Conservation (phyloP, 2,113 vertebrate genomes). For the Barbus barbus region DNA sequence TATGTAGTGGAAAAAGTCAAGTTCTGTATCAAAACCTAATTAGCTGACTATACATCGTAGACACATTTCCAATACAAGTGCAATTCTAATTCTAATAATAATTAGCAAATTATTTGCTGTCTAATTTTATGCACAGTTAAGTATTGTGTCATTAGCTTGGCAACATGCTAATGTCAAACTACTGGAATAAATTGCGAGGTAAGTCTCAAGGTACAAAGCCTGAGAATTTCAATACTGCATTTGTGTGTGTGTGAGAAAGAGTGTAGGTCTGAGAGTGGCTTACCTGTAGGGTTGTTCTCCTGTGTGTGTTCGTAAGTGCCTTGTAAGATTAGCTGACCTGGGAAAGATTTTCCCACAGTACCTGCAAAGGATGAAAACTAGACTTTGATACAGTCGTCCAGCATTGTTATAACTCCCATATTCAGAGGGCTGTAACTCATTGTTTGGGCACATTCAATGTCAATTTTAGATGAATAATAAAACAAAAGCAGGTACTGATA, state of each 20-base stretch:
- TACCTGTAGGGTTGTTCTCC: constrained; percentile 99
- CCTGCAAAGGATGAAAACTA: constrained; percentile 69
- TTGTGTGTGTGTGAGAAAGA: background rate
- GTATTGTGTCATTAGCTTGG: background rate
- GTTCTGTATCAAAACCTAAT: background rate
- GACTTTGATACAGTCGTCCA: background rate
- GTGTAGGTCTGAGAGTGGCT: constrained; percentile 30
- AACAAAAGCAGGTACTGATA: background rate
- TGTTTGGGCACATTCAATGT: background rate
- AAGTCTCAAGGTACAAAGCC: background rate
- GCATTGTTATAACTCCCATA: constrained; percentile 2
- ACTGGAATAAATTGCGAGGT: background rate
- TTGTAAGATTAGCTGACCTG: constrained; percentile 95
- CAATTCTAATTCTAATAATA: background rate
- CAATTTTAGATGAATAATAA: background rate
- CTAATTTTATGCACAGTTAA: background rate
- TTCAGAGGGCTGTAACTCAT: background rate
- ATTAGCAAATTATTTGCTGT: background rate
- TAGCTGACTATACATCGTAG: background rate
- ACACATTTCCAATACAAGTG: background rate
- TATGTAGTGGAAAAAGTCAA: background rate
- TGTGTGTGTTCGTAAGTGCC: constrained; percentile 97
- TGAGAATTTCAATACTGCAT: constrained; percentile 1
- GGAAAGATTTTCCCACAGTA: constrained; percentile 99
- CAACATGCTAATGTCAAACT: background rate